Conservation (phyloP, 2,113 vertebrate species). For the Ariopsis seemanni region DNA sequence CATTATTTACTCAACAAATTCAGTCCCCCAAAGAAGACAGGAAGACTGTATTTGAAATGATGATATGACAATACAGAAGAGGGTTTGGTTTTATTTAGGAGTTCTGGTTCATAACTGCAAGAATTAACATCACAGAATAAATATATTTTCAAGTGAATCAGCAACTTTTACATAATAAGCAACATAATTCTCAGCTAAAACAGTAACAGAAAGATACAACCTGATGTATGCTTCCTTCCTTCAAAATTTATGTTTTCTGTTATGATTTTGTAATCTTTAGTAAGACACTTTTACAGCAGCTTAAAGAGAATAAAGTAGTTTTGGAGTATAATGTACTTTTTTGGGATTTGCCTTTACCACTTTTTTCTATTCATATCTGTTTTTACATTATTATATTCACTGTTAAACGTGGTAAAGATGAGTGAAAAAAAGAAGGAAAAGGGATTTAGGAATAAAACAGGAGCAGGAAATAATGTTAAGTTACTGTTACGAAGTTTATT, state of each 20-base stretch:
- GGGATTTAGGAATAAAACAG: not conserved
- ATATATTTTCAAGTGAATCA: not conserved
- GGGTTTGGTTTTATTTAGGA: not conserved
- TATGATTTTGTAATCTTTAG: not conserved
- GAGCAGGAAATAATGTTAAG: not conserved
- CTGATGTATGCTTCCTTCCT: not conserved
- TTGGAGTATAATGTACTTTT: not conserved
- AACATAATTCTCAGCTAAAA: not conserved
- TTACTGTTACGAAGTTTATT: not conserved
- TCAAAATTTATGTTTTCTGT: not conserved
- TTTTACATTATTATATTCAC: not conserved
- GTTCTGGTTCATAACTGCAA: not conserved
- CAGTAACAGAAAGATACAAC: not conserved
- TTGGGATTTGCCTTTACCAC: not conserved
- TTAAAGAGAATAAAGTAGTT: conserved; percentile 8
- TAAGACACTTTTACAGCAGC: not conserved
- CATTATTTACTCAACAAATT: no score
- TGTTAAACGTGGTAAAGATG: not conserved
- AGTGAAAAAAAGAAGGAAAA: not conserved
- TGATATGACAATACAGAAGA: not conserved
- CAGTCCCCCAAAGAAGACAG: not conserved
- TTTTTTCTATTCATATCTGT: not conserved
- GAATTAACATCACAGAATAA: not conserved
- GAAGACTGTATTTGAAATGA: not conserved
- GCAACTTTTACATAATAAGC: not conserved